Evolutionary conservation across 2,113 vertebrate genomes (phyloP), one percentile per base, ranked within the genome.

Genomic region (Mesembrinibis cayennensis): DNA sequence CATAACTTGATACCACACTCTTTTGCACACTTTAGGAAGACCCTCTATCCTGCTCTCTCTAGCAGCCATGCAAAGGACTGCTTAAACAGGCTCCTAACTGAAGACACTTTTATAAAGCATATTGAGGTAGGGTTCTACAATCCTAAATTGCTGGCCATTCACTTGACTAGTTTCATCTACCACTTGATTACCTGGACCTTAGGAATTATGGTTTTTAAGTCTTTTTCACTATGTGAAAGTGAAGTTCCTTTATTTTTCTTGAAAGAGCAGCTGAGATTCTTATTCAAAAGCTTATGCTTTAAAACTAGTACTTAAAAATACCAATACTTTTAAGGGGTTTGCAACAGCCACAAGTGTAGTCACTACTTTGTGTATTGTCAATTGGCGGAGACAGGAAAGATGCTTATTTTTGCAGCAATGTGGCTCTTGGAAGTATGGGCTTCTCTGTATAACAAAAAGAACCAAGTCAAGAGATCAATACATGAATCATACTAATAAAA

Each of bases 391-490:
- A 38, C 17, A 13, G 9, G 29, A 63, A 84, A 84, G 22, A n/a
- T 63, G 25, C 9, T 83, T n/a, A 30, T 87, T 80, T 77, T 78
- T 59, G 32, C n/a, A 65, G 34, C 56, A 55, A 10, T 15, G 11
- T 14, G 14, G 25, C 13, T 89, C 16, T 56, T 45, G 21, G 55
- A 91, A 59, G 7, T 25, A 59, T 34, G 25, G 38, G 25, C 5
- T 94, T 62, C 67, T 66, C 45, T 4, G 3, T 2, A 15, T 29
- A 74, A 89, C 84, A 34, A 73, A 94, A 96, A 96, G 38, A 80
- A 62, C 9, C 11, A 40, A 58, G 67, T 70, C 56, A 86, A 86
- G 40, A 97, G 95, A 96, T 95, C 84, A 95, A 96, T 56, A 83
- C 22, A 8, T 49, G 52, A 94, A 53, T 95, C 59, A 90, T 87